Base-by-base conservation (phyloP, 2,797 vertebrate genomes). In the Triplophysa yarkandensis region DNA sequence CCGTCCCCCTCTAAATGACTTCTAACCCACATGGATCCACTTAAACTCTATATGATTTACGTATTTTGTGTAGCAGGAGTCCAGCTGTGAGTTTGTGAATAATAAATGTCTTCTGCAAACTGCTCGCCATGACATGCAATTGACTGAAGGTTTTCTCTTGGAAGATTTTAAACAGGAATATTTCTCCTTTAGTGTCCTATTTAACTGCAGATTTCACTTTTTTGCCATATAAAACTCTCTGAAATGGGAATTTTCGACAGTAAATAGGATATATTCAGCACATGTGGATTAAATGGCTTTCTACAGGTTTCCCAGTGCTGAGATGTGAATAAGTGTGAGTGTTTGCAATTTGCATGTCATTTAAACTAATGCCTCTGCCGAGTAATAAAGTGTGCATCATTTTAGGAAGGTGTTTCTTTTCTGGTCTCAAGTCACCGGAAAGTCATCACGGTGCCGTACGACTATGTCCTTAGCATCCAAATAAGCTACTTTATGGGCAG, bases 331-430 rank as follows among this genome's bases (percentile, higher is more conserved):
- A 57, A 61, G 63, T 64, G 36, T 79, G 62, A 41, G 36, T 41
- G 52, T 68, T 63, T 39, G 58, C 73, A 79, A 77, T 65, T 77
- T 82, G 43, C 71, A 68, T 62, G 16, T 74, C 9, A 74, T 75
- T 80, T 71, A 54, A 75, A 74, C 32, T 32, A 77, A 69, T 73
- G 41, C 44, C 64, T 52, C 16, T n/a, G 41, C 43, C 14, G 36
- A 36, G 19, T 74, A 57, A 55, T 76, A 34, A 65, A 65, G 44
- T 76, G 68, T 46, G 57, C 50, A 3, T 32, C 55, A 28, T 62
- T 48, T 39, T 16, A 46, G 17, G 54, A 63, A 67, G 68, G 36
- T 63, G 27, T n/a, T 55, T 44, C 48, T 63, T n/a, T 66, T 39
- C 46, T 68, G 50, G 48, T 44, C 63, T 67, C 64, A 48, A 48